Conservation (phyloP, 1,140 invertebrate genomes). For the Hylaeus anthracinus region DNA sequence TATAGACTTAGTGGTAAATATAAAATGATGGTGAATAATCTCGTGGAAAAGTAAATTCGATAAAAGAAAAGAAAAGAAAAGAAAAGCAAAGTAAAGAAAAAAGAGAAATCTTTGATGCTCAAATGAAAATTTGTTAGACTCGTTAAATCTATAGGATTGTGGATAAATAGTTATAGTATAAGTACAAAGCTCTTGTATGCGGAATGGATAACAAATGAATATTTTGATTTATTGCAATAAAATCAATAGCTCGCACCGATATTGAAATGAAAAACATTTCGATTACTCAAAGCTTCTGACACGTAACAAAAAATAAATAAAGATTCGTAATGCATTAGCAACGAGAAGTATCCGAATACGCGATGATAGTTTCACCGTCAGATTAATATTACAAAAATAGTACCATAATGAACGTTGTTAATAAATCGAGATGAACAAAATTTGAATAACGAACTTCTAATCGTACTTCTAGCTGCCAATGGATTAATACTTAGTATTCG, state of each 20-base stretch:
- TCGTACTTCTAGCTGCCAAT: slow-evolving; percentile 5
- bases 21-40: background rate
- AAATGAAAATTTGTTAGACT: background rate
- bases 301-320: slow-evolving; percentile 6
- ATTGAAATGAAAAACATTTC: background rate
- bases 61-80: too few species aligned
- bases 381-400: background rate
- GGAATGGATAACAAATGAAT: slow-evolving; percentile 7
- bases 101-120: background rate
- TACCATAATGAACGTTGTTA: background rate
- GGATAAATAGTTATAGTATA: background rate
- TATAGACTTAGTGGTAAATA: background rate
- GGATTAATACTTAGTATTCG: slow-evolving; percentile 1
- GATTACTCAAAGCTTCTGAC: slow-evolving; percentile 10
- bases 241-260: background rate
- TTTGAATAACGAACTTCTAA: too few species aligned
- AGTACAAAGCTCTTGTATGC: slow-evolving; percentile 2
- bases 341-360: slow-evolving; percentile 3
- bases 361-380: too few species aligned
- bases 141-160: background rate
- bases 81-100: too few species aligned
- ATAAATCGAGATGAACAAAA: background rate
- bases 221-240: slow-evolving; percentile 17
- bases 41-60: background rate
- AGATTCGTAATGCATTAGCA: background rate